Base-by-base conservation (phyloP, 2,797 vertebrate species). In the Enteromius viviparus region DNA sequence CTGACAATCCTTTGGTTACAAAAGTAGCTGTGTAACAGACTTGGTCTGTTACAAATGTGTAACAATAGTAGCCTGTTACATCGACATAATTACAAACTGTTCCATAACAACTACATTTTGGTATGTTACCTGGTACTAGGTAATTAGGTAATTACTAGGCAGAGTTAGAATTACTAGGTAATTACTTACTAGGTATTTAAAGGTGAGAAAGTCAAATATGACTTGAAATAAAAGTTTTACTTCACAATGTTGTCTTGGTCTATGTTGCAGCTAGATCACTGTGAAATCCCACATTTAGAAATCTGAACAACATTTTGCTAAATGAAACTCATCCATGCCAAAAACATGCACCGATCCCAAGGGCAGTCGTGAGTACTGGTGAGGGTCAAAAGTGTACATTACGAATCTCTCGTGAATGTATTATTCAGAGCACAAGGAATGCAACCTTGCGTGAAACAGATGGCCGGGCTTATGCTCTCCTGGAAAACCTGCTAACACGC, bases 391-490 rank as follows among this genome's bases (percentile, higher is more conserved):
- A 76, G 11, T 72, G 29, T 81, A 71, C 9, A 1, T 42, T 55
- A 49, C 11, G 47, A 60, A 55, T 77, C 62, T 49, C 53, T 81
- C 21, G 47, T 76, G 75, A 72, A 70, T 86, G 86, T 88, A 86
- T 90, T 89, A 88, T 90, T 90, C 81, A 90, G 66, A 76, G 72
- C 64, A 85, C 86, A 90, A 86, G 77, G 85, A 91, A 85, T 88
- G 89, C 87, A 88, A 85, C 84, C 87, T 89, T 80, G 87, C 84
- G 78, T 1, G 80, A 88, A 89, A 87, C 93, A 93, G 92, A 93
- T 92, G 92, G 92, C 87, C 81, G 78, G 88, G 76, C 93, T 88
- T 92, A 93, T 91, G 93, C 77, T 92, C 60, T 86, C 55, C 86
- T 81, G 71, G 64, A 85, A 82, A 83, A 60, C 69, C 81, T 68